phyloP scores from a whole-genome alignment of 2,888 invertebrate species.

The Dorcus hopei region DNA sequence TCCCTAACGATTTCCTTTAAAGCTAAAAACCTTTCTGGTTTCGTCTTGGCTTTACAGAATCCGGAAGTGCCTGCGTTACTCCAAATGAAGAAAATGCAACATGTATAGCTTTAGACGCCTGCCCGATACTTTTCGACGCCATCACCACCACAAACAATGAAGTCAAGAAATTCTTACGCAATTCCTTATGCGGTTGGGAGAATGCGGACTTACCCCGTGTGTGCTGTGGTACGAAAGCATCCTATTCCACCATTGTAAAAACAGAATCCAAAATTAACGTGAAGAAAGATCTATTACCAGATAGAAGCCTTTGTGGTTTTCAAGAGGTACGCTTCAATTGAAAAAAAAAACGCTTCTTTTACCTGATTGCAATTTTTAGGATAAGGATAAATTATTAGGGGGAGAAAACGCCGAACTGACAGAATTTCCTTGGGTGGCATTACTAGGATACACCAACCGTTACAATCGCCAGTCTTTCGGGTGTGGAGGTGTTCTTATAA shows the following conservation, averaged over 20 bases:
- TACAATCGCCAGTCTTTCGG: slow-evolving; percentile 28
- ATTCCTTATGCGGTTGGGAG: slow-evolving; percentile 55
- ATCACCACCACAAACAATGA: slow-evolving; percentile 34
- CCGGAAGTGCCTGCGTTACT: slow-evolving; percentile 20
- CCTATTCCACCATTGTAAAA: background rate
- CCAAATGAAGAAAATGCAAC: slow-evolving; percentile 40
- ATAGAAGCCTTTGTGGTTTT: too few relatives aligned
- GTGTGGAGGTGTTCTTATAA: slow-evolving; percentile 57
- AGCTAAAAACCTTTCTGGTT: too few relatives aligned
- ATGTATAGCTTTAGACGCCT: slow-evolving; percentile 54
- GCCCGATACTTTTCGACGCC: slow-evolving; percentile 46
- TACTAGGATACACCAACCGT: slow-evolving; percentile 45
- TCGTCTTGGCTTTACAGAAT: background rate
- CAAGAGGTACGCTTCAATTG: too few relatives aligned
- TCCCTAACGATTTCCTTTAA: too few relatives aligned
- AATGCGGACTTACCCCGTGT: slow-evolving; percentile 50
- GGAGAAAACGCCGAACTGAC: slow-evolving; percentile 46
- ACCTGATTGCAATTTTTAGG: background rate
- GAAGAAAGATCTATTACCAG: background rate
- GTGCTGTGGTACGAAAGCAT: slow-evolving; percentile 50
- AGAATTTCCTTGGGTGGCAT: slow-evolving; percentile 51
- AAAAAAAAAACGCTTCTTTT: too few relatives aligned
- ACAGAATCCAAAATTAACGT: background rate
- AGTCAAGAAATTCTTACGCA: slow-evolving; percentile 47
- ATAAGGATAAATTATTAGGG: slow-evolving; percentile 37